These are phyloP conservation scores for Drosophila anomelani DNA, from an alignment of 2,888 invertebrate genomes.

Conservation along the genomic window DNA sequence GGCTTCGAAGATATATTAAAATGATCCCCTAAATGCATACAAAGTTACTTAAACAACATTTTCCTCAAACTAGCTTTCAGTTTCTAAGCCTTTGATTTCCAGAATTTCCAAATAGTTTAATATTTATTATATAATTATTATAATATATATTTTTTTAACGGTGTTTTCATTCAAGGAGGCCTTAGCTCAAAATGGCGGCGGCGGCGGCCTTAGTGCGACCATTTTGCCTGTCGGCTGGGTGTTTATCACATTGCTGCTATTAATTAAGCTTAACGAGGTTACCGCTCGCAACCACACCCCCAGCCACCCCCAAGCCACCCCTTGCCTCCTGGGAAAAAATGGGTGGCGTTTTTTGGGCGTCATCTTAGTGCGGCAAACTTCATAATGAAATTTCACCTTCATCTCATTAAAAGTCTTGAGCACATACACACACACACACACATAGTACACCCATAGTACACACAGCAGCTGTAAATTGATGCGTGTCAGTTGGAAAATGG, in stretches of 20 bases:
- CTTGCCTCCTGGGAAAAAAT: background rate
- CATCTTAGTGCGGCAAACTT: conserved; percentile 68
- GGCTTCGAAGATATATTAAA: too few relatives aligned
- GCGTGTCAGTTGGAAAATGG: conserved; percentile 52
- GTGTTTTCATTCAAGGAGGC: conserved; percentile 1
- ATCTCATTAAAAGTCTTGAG: conserved; percentile 82
- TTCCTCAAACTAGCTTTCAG: background rate
- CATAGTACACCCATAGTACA: background rate
- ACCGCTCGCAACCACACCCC: conserved; percentile 82
- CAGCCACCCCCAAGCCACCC: background rate
- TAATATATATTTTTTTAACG: background rate
- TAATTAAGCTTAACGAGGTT: conserved; percentile 85
- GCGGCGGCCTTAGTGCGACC: conserved; percentile 65
- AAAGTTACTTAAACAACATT: too few relatives aligned
- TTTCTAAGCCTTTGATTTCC: too few relatives aligned
- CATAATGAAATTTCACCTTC: conserved; percentile 84
- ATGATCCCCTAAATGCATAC: too few relatives aligned
- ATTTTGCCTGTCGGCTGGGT: conserved; percentile 73
- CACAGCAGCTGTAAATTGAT: conserved; percentile 61
- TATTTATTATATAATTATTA: background rate
- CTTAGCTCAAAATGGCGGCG: conserved; percentile 57
- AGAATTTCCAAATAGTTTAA: background rate
- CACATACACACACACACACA: conserved; percentile 43
- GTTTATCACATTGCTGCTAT: conserved; percentile 84
- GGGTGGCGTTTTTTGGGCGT: background rate